Evolutionary conservation across 2,113 vertebrate species (phyloP).

Genomic region (Geococcyx californianus): DNA sequence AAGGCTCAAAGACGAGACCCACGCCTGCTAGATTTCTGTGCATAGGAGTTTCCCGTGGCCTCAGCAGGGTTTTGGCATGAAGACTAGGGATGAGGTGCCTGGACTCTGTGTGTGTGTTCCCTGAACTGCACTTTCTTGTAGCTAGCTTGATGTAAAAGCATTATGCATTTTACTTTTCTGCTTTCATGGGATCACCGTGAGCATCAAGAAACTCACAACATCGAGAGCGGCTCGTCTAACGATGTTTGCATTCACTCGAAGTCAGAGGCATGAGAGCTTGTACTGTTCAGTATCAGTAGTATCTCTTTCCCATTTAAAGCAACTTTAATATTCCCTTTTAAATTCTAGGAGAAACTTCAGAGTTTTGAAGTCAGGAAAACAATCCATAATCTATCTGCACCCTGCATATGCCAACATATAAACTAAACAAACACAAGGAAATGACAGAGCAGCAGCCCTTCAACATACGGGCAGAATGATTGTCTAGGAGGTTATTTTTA

Average conservation of each 20-base stretch:
- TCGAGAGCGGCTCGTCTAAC: neutral
- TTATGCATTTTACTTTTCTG: neutral
- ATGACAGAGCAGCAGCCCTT: conserved; percentile 56
- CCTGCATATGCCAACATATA: neutral
- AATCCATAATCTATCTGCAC: conserved; percentile 39
- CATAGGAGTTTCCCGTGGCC: neutral
- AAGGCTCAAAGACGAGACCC: neutral
- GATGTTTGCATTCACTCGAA: neutral
- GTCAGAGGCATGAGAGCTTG: neutral
- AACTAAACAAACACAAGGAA: conserved; percentile 65
- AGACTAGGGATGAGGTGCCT: neutral
- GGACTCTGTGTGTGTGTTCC: neutral
- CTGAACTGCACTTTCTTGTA: neutral
- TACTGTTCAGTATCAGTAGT: neutral
- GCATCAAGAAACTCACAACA: neutral
- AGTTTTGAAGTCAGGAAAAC: conserved; percentile 46
- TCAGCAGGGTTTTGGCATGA: neutral
- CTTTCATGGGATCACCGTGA: neutral
- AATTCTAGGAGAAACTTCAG: conserved; percentile 23
- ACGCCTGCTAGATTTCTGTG: neutral
- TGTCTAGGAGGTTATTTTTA: conserved; percentile 56
- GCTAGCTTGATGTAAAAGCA: neutral
- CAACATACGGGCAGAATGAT: conserved; percentile 36
- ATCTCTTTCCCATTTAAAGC: neutral
- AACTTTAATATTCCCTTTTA: neutral